Evolutionary conservation across 2,797 vertebrate genomes (phyloP), one percentile per base, ranked within the genome.

Genomic region (Arnoldichthys spilopterus): DNA sequence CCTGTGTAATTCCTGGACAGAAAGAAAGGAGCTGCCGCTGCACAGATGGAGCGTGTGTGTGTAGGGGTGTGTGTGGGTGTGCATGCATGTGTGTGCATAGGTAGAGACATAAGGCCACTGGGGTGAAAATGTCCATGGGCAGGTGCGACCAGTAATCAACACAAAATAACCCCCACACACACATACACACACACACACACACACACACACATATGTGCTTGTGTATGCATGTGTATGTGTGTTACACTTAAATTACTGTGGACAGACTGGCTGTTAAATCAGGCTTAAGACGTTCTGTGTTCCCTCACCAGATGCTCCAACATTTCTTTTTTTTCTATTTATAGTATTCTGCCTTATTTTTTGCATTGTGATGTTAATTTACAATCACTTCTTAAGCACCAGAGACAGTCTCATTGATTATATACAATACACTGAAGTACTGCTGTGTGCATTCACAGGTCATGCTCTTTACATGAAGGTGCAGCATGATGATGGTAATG

Each of bases 1-100:
- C 87, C 85, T 62, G 54, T 91, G 86, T 89, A 86, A 88, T 89
- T 90, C 87, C 91, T 88, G 67, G 74, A 74, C 81, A 85, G 86
- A 88, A 84, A 85, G 81, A 45, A 87, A 69, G 34, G 54, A 78
- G 70, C 78, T 83, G 32, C 32, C 84, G 81, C 78, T 83, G 86
- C 34, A 73, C 47, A 79, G 62, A 63, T 26, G 58, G 69, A 62
- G 58, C 68, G 22, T 56, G 51, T 61, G 16, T 49, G 47, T 67
- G 28, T 68, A 53, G 78, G 32, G 67, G 61, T 82, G 69, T 49
- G 26, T 82, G 28, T 59, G 45, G 63, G 62, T 13, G 13, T 66
- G 53, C 78, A 47, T 72, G 69, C 68, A 63, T 20, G 6, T 74
- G 63, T 58, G 47, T 1, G 47, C n/a, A n/a, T n/a, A n/a, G n/a